Conservation (phyloP, 1,140 invertebrate species). For the Melitaea cinxia region DNA sequence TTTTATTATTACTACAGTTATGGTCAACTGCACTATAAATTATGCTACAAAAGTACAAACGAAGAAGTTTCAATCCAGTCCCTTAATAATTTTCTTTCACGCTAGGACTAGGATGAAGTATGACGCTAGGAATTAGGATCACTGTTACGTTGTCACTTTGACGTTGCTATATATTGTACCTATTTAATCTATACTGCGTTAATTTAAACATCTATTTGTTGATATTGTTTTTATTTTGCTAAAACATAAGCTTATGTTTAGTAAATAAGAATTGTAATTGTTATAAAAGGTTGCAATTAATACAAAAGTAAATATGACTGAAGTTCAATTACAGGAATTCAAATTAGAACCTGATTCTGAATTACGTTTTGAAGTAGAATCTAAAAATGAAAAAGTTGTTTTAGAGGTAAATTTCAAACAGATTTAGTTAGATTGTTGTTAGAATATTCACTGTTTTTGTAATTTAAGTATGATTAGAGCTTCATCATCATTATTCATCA, state of each 20-base stretch:
- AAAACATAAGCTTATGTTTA: background rate
- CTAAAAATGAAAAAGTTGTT: constrained; percentile 91
- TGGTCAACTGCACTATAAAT: too few species aligned
- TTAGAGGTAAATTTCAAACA: constrained; percentile 85
- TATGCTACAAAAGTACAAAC: too few species aligned
- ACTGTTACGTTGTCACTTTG: background rate
- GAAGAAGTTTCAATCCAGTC: too few species aligned
- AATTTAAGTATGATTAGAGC: too few species aligned
- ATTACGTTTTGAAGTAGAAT: constrained; percentile 96
- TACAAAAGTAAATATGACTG: constrained; percentile 59
- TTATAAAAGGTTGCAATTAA: background rate
- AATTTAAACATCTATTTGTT: background rate
- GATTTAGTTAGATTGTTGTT: background rate
- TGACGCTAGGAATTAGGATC: too few species aligned
- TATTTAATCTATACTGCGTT: background rate
- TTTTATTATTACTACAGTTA: too few species aligned
- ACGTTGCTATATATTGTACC: background rate
- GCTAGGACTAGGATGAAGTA: too few species aligned
- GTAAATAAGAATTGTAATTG: background rate
- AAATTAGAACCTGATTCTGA: constrained; percentile 94
- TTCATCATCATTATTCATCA: too few species aligned
- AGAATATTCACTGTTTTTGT: too few species aligned
- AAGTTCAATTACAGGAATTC: constrained; percentile 86
- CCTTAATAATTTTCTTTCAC: too few species aligned
- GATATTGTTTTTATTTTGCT: constrained; percentile 7